Base-by-base conservation (phyloP, 1,140 invertebrate species). In the Apocrypta bakeri region DNA sequence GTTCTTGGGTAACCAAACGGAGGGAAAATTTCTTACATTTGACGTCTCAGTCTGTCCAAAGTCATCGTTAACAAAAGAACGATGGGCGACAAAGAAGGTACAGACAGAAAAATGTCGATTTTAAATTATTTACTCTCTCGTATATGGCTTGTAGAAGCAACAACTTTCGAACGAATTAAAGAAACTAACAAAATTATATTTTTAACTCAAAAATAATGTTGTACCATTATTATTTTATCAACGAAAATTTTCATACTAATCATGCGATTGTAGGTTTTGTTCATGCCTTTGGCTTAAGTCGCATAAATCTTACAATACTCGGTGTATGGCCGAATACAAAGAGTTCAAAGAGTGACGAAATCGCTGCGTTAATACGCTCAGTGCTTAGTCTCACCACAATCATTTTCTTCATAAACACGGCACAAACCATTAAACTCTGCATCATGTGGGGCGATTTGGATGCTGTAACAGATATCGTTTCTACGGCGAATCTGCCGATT, bases 371-470 rank as follows among this genome's bases (percentile, higher is more conserved):
- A 2, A 25, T 76, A 2, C 31, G n/a, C 17, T 73, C 73, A 12
- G 24, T 37, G 37, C 21, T 71, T 27, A 24, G 40, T 56, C 2
- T 61, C 31, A 25, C 31, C n/a, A n/a, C 72, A 2, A 31, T 80
- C 40, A 61, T 73, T 27, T 11, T 29, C 21, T 31, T 21, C 40
- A 61, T 64, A n/a, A 27, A 63, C 24, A 31, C 37, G 0, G 24
- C 37, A 1, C 78, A 79, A 79, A 33, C 27, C 24, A 48, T 29
- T 14, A 21, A 31, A 24, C 56, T 79, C 0, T 42, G 69, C n/a
- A 25, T 37, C 27, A 69, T 56, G 25, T 79, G 78, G 78, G 27
- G 40, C 12, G 64, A 79, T 33, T 71, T 79, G 21, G 78, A 79
- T 25, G 25, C 40, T 17, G 33, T 79, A 27, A 71, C 40, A 7